Evolutionary conservation across 2,113 vertebrate genomes (phyloP).

Genomic region (Harpagus bidentatus): DNA sequence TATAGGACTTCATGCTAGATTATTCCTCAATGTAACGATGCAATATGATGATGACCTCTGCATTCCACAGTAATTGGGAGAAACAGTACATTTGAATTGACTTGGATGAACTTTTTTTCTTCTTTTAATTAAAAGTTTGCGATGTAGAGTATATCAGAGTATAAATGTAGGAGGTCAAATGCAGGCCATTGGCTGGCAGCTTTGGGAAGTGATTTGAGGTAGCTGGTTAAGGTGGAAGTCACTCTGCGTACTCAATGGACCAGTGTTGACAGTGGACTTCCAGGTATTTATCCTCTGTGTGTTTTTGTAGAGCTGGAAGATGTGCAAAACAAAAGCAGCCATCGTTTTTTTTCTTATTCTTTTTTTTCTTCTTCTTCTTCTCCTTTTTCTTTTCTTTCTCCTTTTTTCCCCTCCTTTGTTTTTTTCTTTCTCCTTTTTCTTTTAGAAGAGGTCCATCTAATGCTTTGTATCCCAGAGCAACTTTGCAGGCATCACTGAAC

Average conservation of each 20-base stretch:
- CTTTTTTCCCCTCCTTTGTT: no score
- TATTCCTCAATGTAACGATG: conserved; percentile 55
- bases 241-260: neutral
- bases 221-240: neutral
- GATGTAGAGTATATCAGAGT: neutral
- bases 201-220: neutral
- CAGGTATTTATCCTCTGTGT: neutral
- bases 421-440: neutral
- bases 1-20: conserved; percentile 57
- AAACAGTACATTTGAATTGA: conserved; percentile 40
- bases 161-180: neutral
- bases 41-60: conserved; percentile 42
- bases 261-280: neutral
- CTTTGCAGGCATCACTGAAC: neutral
- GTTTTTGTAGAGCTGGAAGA: neutral
- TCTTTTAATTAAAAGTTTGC: conserved; percentile 62
- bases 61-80: conserved; percentile 47
- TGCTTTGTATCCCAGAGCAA: neutral
- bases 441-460: neutral
- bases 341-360: neutral
- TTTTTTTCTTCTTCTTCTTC: neutral
- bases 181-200: neutral
- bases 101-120: conserved; percentile 12
- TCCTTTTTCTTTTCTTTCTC: neutral
- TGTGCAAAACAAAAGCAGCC: neutral